Percentiles rank a stretch among this genome's conserved stretches.
These are phyloP conservation scores for Notocelia uddmanniana DNA, from an alignment of 2,888 invertebrate genomes.

Conservation along the genomic window DNA sequence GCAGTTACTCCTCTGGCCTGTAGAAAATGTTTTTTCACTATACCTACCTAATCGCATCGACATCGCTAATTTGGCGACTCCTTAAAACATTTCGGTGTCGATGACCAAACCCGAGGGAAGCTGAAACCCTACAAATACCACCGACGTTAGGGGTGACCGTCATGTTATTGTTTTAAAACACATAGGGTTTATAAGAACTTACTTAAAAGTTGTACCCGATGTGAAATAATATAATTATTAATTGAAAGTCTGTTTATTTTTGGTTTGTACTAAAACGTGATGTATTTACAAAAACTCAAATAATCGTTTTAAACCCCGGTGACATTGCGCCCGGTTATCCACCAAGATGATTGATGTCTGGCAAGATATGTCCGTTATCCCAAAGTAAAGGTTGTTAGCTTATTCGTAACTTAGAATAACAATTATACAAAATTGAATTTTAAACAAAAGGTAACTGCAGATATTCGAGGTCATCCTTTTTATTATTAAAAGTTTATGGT, in stretches of 20 bases:
- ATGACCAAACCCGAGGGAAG: conserved; percentile 79
- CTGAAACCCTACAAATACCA: conserved; percentile 77
- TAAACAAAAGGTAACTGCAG: too few species aligned
- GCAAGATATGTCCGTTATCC: background rate
- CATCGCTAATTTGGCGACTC: conserved; percentile 53
- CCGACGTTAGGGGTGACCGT: conserved; percentile 66
- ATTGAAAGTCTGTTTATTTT: too few species aligned
- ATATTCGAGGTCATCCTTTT: too few species aligned
- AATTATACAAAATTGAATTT: background rate
- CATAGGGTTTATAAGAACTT: too few species aligned
- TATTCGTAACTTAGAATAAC: background rate
- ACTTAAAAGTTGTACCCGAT: too few species aligned
- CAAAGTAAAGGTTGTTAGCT: background rate
- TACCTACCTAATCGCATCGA: background rate
- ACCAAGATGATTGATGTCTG: background rate
- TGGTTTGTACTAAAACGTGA: too few species aligned
- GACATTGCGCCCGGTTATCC: too few species aligned
- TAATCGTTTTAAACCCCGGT: background rate
- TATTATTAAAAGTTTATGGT: background rate
- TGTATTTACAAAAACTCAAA: background rate
- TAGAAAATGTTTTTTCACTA: background rate
- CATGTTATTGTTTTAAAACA: conserved; percentile 67
- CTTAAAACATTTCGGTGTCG: conserved; percentile 71
- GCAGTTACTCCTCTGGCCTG: too few species aligned
- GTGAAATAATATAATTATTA: too few species aligned